Conservation (phyloP, 2,797 vertebrate genomes). For the Lindbergichthys nudifrons region DNA sequence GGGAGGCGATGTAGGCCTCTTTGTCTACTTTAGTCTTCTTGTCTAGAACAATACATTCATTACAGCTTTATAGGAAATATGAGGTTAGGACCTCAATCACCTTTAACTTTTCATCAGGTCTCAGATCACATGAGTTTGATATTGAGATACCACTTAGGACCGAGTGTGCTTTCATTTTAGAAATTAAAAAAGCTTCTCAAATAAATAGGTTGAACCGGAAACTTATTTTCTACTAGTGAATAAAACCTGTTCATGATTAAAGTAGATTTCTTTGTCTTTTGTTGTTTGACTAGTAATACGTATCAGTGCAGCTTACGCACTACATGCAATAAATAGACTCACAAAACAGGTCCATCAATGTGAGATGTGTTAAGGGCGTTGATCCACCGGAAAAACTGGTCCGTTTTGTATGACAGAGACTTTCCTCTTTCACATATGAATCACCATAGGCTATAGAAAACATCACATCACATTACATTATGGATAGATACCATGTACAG, state of each 20-base stretch:
- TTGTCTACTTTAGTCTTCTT: not conserved
- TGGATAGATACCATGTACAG: not conserved
- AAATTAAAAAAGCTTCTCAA: not conserved
- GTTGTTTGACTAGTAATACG: not conserved
- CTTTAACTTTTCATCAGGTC: conserved; percentile 16
- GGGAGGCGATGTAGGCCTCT: conserved; percentile 47
- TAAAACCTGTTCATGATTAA: conserved; percentile 28
- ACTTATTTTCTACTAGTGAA: conserved; percentile 33
- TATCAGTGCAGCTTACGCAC: not conserved
- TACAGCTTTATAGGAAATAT: conserved; percentile 57
- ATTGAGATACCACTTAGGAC: conserved; percentile 18
- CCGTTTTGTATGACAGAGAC: not conserved
- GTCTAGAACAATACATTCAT: conserved; percentile 17
- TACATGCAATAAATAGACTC: not conserved
- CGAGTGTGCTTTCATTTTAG: conserved; percentile 24
- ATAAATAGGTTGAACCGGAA: conserved; percentile 27
- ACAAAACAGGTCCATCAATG: conserved; percentile 9
- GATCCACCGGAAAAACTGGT: not conserved
- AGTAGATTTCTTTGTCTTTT: not conserved
- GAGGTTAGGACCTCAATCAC: conserved; percentile 29
- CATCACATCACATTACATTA: not conserved
- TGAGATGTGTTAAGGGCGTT: not conserved
- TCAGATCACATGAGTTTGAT: conserved; percentile 32
- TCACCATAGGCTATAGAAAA: not conserved
- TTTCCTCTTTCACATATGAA: not conserved